These are phyloP conservation scores for Cremastinae sp. DNA, from an alignment of 2,888 invertebrate species.

Conservation along the genomic window DNA sequence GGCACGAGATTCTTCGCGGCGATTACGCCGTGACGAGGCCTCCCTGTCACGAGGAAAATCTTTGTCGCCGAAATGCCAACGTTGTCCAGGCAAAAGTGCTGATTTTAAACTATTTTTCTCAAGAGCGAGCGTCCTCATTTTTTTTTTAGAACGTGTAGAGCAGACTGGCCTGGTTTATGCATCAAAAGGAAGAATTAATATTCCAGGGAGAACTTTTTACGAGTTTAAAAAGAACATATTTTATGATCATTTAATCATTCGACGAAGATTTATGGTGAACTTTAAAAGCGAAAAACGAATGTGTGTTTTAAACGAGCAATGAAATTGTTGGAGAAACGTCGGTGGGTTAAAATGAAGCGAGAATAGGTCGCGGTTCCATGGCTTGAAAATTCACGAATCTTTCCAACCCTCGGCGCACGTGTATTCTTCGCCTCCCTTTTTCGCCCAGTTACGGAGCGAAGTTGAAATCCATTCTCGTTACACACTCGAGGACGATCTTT, in stretches of 20 bases:
- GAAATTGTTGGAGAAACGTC: conserved; percentile 54
- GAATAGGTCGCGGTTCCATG: conserved; percentile 40
- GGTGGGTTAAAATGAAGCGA: conserved; percentile 42
- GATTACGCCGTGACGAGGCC: conserved; percentile 54
- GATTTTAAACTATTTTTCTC: conserved; percentile 9
- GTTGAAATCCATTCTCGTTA: conserved; percentile 76
- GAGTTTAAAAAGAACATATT: too few relatives aligned
- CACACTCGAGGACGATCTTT: conserved; percentile 79
- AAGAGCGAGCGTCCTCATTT: background rate
- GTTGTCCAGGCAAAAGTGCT: conserved; percentile 11
- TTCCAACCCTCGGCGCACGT: conserved; percentile 39
- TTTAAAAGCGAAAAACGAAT: too few relatives aligned
- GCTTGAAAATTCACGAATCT: conserved; percentile 46
- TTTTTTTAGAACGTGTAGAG: too few relatives aligned
- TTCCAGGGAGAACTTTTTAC: too few relatives aligned
- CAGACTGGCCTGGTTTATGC: too few relatives aligned
- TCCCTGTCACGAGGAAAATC: background rate
- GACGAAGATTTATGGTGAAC: too few relatives aligned
- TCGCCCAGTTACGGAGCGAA: conserved; percentile 58
- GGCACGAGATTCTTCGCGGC: conserved; percentile 47
- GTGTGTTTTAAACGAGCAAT: too few relatives aligned
- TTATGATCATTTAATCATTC: too few relatives aligned
- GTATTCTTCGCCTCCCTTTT: conserved; percentile 15
- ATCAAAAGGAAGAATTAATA: too few relatives aligned
- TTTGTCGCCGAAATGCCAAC: background rate